Base-by-base conservation (phyloP, 2,888 invertebrate genomes). In the Sclerodermus sp. region DNA sequence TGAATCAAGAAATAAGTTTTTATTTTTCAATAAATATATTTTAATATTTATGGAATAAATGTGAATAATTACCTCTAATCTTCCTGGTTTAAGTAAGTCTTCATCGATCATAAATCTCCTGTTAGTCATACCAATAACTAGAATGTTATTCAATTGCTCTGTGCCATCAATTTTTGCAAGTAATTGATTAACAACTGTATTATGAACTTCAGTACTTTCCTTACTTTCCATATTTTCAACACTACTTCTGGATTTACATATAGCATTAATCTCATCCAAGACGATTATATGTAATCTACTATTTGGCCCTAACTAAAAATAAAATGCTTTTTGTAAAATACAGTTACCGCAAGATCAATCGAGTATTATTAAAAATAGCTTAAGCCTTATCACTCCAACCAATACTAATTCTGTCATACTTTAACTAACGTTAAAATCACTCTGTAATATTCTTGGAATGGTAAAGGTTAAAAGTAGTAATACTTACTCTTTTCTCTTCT, bases 241-340 rank as follows among this genome's bases (percentile, higher is more conserved):
- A 1, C 96, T 96, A 14, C 99, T 99, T 86, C 99, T 86, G 53
- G 95, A 89, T 80, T 99, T 99, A 81, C 99, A 99, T 70, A 99
- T 99, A 43, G 99, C 99, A 81, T 99, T 99, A 73, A 99, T 98
- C 81, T 99, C 99, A 79, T 99, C 99, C 80, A 99, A 98, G 64
- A 99, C 99, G 55, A 99, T 99, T 60, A 99, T 99, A 77, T 99
- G 99, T 10, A 99, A 84, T 45, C 97, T 98, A 74, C 97, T 97
- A 80, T 97, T 95, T 0, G 93, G 89, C 1, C 98, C 98, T 71
- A 91, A 84, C 87, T 91, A 8, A 23, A 23, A 23, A 41, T 29
- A 37, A 43, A 16, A 34, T 38, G n/a, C n/a, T 6, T 10, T 14
- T 18, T 41, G 15, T 14, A 41, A 41, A 8, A 38, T 13, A 13